Percentiles rank a stretch among this genome's conserved stretches.
phyloP scores from a whole-genome alignment of 2,888 invertebrate species.

The Amiota mariae region DNA sequence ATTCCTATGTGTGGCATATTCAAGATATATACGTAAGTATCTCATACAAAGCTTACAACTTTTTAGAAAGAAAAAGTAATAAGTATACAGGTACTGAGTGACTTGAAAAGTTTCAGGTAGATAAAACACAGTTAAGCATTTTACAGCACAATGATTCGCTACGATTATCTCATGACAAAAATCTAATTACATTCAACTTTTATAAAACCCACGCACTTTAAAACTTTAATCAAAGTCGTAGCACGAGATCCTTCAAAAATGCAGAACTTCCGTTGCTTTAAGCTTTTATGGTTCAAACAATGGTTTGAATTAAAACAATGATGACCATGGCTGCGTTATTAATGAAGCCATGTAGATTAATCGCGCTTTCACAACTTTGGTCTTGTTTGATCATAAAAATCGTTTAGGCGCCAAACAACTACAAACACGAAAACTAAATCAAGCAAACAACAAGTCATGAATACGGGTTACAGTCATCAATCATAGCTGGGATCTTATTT shows the following conservation, averaged over 20 bases:
- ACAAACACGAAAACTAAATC: constrained; percentile 17
- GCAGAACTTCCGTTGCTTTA: constrained; percentile 15
- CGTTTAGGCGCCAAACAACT: constrained; percentile 9
- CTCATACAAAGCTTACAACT: no score
- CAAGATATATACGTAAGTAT: no score
- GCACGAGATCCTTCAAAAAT: background rate
- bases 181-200: constrained; percentile 9
- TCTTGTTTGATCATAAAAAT: constrained; percentile 20
- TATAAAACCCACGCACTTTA: constrained; percentile 12
- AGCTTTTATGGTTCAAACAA: constrained; percentile 13
- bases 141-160: no score
- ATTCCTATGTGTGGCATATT: no score
- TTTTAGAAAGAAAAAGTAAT: no score
- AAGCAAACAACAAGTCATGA: background rate
- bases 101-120: no score
- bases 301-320: background rate
- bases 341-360: constrained; percentile 1
- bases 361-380: background rate
- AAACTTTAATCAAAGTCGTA: background rate
- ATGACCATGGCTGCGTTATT: background rate
- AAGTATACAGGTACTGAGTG: no score
- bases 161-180: background rate
- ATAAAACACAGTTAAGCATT: no score
- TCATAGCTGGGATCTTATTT: background rate
- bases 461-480: constrained; percentile 7